phyloP scores from a whole-genome alignment of 2,113 vertebrate genomes.

The Conger conger region DNA sequence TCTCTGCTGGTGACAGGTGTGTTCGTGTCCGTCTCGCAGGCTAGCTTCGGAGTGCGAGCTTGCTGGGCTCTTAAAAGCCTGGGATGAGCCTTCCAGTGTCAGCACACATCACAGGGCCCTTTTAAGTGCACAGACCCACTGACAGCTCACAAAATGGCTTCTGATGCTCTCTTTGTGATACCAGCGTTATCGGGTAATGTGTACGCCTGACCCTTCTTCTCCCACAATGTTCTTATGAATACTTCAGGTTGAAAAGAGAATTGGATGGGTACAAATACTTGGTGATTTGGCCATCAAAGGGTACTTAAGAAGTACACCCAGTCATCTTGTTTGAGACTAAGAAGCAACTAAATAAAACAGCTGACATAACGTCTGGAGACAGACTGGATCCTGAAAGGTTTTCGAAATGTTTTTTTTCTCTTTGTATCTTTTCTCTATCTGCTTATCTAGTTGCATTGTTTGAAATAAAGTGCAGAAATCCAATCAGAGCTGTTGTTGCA shows the following conservation, averaged over 20 bases:
- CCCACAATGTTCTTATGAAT: conserved; percentile 56
- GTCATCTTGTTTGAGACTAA: conserved; percentile 10
- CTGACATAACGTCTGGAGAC: conserved; percentile 4
- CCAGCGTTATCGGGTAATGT: conserved; percentile 57
- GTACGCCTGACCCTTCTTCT: conserved; percentile 53
- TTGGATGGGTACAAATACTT: conserved; percentile 43
- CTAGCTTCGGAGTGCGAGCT: conserved; percentile 61
- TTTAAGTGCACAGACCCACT: conserved; percentile 67
- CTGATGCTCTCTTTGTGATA: conserved; percentile 53
- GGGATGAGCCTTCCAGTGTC: conserved; percentile 62
- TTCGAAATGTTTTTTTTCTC: neutral
- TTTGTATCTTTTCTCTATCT: neutral
- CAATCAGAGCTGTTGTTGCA: neutral
- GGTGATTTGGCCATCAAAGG: conserved; percentile 18
- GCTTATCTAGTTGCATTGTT: neutral
- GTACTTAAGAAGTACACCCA: conserved; percentile 13
- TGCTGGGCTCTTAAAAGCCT: conserved; percentile 68
- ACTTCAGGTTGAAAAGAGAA: conserved; percentile 49
- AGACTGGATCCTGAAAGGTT: neutral
- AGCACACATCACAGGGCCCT: conserved; percentile 65
- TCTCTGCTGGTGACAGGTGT: conserved; percentile 62
- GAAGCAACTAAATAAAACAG: conserved; percentile 3
- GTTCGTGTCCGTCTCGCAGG: conserved; percentile 62
- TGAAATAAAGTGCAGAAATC: neutral
- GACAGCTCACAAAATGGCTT: conserved; percentile 69